phyloP scores from a whole-genome alignment of 2,888 invertebrate species.

The Hyppa rectilinea region DNA sequence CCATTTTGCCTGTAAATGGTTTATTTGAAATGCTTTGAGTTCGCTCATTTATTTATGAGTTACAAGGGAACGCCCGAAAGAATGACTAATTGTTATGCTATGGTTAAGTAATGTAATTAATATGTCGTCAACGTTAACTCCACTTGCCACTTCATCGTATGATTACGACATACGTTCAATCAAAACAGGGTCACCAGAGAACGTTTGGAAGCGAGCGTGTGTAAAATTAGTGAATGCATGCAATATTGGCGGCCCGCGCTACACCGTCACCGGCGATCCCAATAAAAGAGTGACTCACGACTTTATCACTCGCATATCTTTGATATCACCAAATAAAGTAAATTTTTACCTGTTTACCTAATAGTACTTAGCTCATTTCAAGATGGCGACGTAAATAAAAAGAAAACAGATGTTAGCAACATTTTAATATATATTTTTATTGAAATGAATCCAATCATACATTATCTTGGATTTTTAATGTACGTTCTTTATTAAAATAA shows the following conservation, averaged over 20 bases:
- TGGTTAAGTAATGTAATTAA: constrained; percentile 33
- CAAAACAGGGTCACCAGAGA: constrained; percentile 57
- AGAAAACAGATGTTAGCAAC: constrained; percentile 88
- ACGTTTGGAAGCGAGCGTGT: constrained; percentile 32
- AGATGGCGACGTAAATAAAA: constrained; percentile 66
- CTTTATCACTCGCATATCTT: constrained; percentile 54
- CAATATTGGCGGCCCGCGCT: constrained; percentile 53
- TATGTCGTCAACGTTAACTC: constrained; percentile 13
- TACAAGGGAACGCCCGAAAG: constrained; percentile 8
- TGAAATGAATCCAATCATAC: constrained; percentile 91
- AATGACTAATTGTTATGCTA: constrained; percentile 52
- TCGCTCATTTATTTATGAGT: constrained; percentile 22
- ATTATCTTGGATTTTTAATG: constrained; percentile 88
- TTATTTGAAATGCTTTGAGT: no score
- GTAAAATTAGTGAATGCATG: constrained; percentile 56
- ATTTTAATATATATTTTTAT: constrained; percentile 91
- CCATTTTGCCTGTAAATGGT: no score
- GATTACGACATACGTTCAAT: constrained; percentile 52
- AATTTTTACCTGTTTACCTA: constrained; percentile 43
- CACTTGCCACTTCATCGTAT: constrained; percentile 6
- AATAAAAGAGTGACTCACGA: constrained; percentile 53
- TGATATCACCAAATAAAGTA: constrained; percentile 41
- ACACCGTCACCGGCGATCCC: constrained; percentile 58
- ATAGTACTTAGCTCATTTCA: constrained; percentile 19
- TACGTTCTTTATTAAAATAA: constrained; percentile 89